phyloP scores from a whole-genome alignment of 2,888 invertebrate species.

The Mystacides longicornis region DNA sequence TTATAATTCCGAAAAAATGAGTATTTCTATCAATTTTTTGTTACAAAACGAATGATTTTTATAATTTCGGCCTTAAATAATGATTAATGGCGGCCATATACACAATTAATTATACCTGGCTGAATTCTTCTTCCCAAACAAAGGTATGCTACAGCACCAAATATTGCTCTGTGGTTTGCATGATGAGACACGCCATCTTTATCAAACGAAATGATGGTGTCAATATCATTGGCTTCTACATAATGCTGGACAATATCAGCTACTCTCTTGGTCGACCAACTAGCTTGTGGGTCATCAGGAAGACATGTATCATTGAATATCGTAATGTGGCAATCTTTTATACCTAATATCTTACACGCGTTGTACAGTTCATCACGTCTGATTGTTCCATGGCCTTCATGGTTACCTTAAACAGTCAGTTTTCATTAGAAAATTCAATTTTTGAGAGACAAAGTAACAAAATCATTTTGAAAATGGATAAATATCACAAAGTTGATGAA shows the following conservation, averaged over 20 bases:
- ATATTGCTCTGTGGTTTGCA: slow-evolving; percentile 82
- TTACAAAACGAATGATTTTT: no score
- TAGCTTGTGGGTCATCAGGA: slow-evolving; percentile 66
- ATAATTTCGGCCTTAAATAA: no score
- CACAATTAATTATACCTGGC: no score
- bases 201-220: slow-evolving; percentile 90
- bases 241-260: slow-evolving; percentile 57
- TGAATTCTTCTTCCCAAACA: slow-evolving; percentile 66
- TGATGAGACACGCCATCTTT: slow-evolving; percentile 88
- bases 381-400: slow-evolving; percentile 51
- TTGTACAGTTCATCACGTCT: slow-evolving; percentile 76
- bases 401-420: slow-evolving; percentile 57
- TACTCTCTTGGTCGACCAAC: slow-evolving; percentile 66
- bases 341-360: slow-evolving; percentile 73
- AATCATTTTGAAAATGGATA: no score
- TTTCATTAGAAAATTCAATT: no score
- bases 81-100: no score
- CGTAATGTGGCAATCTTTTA: slow-evolving; percentile 68
- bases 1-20: no score
- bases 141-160: slow-evolving; percentile 72
- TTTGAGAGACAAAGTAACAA: not conserved
- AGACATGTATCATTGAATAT: slow-evolving; percentile 63
- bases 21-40: no score
- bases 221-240: slow-evolving; percentile 67
- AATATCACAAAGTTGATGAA: no score